A percentile compares a stretch with the other conserved stretches of the same genome.
phyloP scores from a whole-genome alignment of 2,888 invertebrate genomes.

The Lycocerus yunnanus region DNA sequence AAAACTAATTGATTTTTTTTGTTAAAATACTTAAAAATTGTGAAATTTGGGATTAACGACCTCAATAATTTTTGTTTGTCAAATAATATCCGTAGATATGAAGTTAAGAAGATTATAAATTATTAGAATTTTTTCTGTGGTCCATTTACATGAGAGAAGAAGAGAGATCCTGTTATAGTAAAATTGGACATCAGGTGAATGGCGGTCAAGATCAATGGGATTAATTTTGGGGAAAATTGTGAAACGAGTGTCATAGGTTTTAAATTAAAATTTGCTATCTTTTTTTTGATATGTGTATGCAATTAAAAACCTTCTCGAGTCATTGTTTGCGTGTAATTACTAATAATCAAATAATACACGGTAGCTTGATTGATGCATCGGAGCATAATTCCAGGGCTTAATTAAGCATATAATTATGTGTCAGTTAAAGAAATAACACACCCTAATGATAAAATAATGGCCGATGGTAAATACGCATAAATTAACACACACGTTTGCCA shows the following conservation, averaged over 20 bases:
- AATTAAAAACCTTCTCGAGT: background rate
- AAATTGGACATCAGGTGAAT: background rate
- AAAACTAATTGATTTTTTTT: background rate
- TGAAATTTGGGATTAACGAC: background rate
- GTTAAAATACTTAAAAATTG: background rate
- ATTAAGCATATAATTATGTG: conserved; percentile 1
- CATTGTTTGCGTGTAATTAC: background rate
- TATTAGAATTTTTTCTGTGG: background rate
- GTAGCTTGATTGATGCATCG: background rate
- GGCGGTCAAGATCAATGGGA: background rate
- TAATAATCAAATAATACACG: background rate
- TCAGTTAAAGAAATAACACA: background rate
- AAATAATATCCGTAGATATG: background rate
- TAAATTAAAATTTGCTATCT: background rate
- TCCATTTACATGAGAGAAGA: no score
- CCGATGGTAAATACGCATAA: background rate
- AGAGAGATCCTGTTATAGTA: no score
- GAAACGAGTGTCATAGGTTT: background rate
- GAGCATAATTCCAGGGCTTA: background rate
- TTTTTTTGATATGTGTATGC: background rate
- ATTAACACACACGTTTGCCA: background rate
- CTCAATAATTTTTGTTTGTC: background rate
- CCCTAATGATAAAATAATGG: background rate
- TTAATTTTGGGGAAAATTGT: background rate
- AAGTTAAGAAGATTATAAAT: background rate